phyloP scores from a whole-genome alignment of 1,140 invertebrate genomes.

The Caenorhabditis remanei region DNA sequence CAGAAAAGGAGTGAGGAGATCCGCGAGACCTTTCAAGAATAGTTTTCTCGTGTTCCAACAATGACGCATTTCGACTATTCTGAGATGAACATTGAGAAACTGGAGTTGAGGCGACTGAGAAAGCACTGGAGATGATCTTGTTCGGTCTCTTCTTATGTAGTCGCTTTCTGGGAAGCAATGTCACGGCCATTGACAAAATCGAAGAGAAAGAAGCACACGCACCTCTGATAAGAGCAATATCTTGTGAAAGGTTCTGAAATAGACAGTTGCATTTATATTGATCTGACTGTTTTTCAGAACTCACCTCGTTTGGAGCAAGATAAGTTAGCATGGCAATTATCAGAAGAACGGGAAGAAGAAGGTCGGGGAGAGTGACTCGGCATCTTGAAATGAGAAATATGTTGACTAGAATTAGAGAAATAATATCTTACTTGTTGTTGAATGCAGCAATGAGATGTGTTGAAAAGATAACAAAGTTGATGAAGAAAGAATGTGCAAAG shows the following conservation, averaged over 20 bases:
- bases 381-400: slow-evolving; percentile 6
- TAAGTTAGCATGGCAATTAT: not conserved
- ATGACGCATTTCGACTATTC: slow-evolving; percentile 30
- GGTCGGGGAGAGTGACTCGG: slow-evolving; percentile 45
- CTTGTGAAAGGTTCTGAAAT: slow-evolving; percentile 22
- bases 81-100: slow-evolving; percentile 59
- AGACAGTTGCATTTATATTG: not conserved
- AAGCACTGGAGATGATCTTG: slow-evolving; percentile 50
- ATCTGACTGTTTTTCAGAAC: not conserved
- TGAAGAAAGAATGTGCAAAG: not conserved
- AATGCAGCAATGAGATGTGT: slow-evolving; percentile 21
- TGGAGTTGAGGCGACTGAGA: slow-evolving; percentile 60
- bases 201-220: slow-evolving; percentile 30
- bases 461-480: slow-evolving; percentile 13
- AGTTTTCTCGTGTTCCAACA: not conserved
- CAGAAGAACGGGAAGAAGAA: slow-evolving; percentile 25
- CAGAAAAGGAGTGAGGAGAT: slow-evolving; percentile 9
- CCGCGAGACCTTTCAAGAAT: not conserved
- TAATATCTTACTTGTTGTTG: slow-evolving; percentile 15
- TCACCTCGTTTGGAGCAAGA: not conserved
- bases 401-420: not conserved
- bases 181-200: slow-evolving; percentile 24
- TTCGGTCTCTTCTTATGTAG: slow-evolving; percentile 57
- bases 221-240: slow-evolving; percentile 28
- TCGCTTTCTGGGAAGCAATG: slow-evolving; percentile 60